A percentile compares a stretch with the other conserved stretches of the same genome.
These are phyloP conservation scores for Camponotus floridanus DNA, from an alignment of 1,140 invertebrate genomes.

Conservation along the genomic window DNA sequence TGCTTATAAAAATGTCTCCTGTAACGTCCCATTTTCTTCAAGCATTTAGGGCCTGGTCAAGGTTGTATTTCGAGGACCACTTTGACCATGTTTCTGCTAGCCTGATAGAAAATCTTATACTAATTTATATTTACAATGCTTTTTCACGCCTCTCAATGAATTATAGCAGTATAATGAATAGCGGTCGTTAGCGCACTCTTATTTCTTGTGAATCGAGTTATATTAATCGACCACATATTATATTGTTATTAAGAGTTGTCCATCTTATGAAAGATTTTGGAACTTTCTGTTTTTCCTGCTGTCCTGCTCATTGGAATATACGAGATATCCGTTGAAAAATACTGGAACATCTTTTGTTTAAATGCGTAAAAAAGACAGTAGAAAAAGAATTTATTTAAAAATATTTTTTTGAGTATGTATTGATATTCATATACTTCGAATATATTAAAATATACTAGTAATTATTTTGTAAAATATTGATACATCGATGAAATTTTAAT, in stretches of 20 bases:
- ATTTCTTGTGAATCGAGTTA: not conserved
- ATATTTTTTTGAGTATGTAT: not conserved
- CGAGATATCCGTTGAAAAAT: conserved; percentile 77
- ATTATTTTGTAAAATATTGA: not conserved
- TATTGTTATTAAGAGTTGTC: not conserved
- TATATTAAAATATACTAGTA: not conserved
- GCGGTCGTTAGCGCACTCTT: not conserved
- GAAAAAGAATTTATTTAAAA: not conserved
- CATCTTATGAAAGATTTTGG: not conserved
- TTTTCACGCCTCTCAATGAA: conserved; percentile 79
- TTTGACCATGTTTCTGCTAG: conserved; percentile 64
- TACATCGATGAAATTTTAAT: too few relatives aligned
- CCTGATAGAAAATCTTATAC: conserved; percentile 82
- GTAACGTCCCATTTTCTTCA: not conserved
- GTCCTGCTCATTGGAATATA: conserved; percentile 65
- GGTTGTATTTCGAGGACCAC: conserved; percentile 61
- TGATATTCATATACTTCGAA: not conserved
- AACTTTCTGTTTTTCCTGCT: conserved; percentile 63
- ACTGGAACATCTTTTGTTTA: conserved; percentile 30
- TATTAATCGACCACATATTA: conserved; percentile 14
- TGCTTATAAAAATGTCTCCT: not conserved
- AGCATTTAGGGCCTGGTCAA: conserved; percentile 2
- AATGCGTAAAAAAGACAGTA: not conserved
- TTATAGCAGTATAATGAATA: conserved; percentile 71
- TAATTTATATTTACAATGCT: conserved; percentile 85